These are phyloP conservation scores for Rhagoletis zephyria DNA, from an alignment of 1,140 invertebrate genomes.

Conservation along the genomic window DNA sequence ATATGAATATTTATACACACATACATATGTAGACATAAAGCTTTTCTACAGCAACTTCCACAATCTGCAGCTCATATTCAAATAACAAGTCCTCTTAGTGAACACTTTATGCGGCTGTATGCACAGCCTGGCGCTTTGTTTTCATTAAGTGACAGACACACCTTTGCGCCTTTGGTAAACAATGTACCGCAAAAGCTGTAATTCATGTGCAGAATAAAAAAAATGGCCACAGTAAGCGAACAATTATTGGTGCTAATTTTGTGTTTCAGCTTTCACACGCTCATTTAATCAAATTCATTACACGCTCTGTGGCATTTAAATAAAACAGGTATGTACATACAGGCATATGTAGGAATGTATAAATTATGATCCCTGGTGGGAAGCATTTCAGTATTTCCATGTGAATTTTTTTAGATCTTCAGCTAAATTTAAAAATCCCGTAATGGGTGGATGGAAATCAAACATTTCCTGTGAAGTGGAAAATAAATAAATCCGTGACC, in stretches of 20 bases:
- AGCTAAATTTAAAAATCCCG: no score
- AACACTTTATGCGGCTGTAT: no score
- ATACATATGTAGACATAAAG: not conserved
- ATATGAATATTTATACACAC: not conserved
- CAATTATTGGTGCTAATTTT: constrained; percentile 34
- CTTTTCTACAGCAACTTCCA: not conserved
- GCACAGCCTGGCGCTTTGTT: not conserved
- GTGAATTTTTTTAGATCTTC: no score
- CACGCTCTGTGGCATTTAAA: constrained; percentile 21
- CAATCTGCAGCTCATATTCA: not conserved
- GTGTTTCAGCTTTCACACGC: constrained; percentile 9
- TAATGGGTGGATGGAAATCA: no score
- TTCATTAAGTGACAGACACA: constrained; percentile 44
- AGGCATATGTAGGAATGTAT: not conserved
- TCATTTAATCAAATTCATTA: constrained; percentile 2
- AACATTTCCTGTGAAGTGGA: no score
- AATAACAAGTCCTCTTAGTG: not conserved
- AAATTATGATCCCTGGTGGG: no score
- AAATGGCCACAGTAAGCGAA: not conserved
- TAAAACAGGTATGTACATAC: not conserved
- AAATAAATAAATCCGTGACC: no score
- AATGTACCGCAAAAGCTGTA: not conserved
- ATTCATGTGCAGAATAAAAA: not conserved
- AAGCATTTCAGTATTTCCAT: no score
- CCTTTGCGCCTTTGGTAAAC: constrained; percentile 33